Conservation (phyloP, 1,140 invertebrate species). For the Diachasma alloeum region DNA sequence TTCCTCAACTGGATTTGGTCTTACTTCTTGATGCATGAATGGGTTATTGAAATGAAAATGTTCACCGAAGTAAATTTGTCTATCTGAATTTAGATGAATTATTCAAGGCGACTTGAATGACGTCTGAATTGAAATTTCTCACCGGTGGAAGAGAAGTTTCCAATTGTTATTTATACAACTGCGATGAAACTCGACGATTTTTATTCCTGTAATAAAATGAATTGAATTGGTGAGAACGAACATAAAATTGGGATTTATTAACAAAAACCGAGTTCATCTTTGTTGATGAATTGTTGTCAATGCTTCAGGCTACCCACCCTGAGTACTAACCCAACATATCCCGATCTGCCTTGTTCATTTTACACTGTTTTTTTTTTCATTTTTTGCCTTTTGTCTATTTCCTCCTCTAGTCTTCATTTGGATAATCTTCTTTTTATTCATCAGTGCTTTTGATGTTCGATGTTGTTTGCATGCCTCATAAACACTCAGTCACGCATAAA, state of each 20-base stretch:
- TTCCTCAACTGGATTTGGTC: slow-evolving; percentile 7
- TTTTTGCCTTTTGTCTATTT: slow-evolving; percentile 7
- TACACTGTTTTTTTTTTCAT: slow-evolving; percentile 19
- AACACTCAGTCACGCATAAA: slow-evolving; percentile 16
- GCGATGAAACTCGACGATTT: neutral
- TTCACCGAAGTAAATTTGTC: slow-evolving; percentile 10
- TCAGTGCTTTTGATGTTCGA: slow-evolving; percentile 47
- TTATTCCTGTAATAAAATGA: neutral
- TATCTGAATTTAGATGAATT: slow-evolving; percentile 22
- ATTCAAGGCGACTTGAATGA: neutral
- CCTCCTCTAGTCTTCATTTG: slow-evolving; percentile 20
- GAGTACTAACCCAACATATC: slow-evolving; percentile 35
- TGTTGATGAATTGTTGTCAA: slow-evolving; percentile 6
- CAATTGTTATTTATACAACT: neutral
- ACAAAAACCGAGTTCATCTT: slow-evolving; percentile 24
- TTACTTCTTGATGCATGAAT: slow-evolving; percentile 30
- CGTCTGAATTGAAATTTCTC: neutral
- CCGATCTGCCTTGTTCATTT: slow-evolving; percentile 15
- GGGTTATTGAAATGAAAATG: slow-evolving; percentile 27
- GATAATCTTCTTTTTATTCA: slow-evolving; percentile 26
- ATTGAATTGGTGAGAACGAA: neutral
- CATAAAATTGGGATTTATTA: neutral
- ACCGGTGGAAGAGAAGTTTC: neutral
- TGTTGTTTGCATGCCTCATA: slow-evolving; percentile 49
- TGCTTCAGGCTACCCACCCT: slow-evolving; percentile 41